These are phyloP conservation scores for Apamea anceps DNA, from an alignment of 2,888 invertebrate genomes.

Conservation along the genomic window DNA sequence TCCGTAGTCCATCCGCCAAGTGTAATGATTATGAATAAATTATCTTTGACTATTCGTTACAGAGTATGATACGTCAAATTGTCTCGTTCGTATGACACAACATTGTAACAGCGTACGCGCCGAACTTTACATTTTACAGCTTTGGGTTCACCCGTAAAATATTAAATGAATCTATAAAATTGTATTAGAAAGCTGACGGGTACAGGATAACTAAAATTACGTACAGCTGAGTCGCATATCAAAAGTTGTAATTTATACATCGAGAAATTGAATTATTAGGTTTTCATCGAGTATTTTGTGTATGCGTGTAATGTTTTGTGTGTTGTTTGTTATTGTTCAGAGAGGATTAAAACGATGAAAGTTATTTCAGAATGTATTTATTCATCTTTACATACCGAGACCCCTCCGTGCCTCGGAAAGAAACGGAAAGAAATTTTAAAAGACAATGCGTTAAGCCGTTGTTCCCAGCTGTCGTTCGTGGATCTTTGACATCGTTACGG, in stretches of 20 bases:
- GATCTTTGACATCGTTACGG: no score
- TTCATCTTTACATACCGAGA: neutral
- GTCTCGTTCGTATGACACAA: neutral
- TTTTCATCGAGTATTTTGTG: neutral
- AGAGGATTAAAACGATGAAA: neutral
- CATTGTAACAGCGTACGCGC: slow-evolving; percentile 42
- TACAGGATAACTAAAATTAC: slow-evolving; percentile 42
- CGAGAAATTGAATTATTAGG: slow-evolving; percentile 12
- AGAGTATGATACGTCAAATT: neutral
- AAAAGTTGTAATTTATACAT: slow-evolving; percentile 2
- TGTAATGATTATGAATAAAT: neutral
- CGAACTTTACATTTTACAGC: slow-evolving; percentile 61
- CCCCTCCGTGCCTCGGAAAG: neutral
- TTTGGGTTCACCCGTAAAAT: slow-evolving; percentile 59
- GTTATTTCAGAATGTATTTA: neutral
- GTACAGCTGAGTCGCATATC: slow-evolving; percentile 32
- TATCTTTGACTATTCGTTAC: neutral
- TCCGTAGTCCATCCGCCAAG: no score
- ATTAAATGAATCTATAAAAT: slow-evolving; percentile 61
- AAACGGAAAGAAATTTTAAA: no score
- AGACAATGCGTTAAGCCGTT: no score
- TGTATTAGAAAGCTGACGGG: slow-evolving; percentile 53
- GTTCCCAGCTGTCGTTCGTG: no score
- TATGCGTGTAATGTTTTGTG: neutral
- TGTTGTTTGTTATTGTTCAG: neutral